Base-by-base conservation (phyloP, 2,888 invertebrate species). In the Smittia sp. region DNA sequence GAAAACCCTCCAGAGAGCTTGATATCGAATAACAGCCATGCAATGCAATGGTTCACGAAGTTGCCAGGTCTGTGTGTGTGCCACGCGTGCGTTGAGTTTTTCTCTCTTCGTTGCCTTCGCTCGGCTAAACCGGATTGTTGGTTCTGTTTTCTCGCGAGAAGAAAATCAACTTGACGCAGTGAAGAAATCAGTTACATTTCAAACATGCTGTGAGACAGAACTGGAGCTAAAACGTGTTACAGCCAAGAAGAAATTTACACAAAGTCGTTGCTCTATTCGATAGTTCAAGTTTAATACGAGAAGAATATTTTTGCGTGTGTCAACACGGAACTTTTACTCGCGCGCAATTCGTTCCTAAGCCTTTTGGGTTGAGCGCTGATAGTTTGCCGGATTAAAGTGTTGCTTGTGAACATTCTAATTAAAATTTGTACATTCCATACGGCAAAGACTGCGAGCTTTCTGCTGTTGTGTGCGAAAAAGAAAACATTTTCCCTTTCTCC, bases 161-260 rank as follows among this genome's bases (percentile, higher is more conserved):
- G 63, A 63, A 66, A 32, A 38, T 66, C 66, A 62, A 72, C 69
- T 69, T 69, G 69, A 52, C 69, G 62, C 72, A 72, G 39, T 62
- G 52, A 27, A 18, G 52, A 52, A 52, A 27, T 62, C 72, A 72
- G 72, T 72, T 62, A 62, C 62, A 72, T 62, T 72, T 72, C 38
- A 54, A 62, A 54, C 72, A 62, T 72, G 24, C 62, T 62, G 24
- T 54, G 62, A 62, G 72, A 20, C 27, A 54, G 72, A 72, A 24
- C 72, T 72, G 27, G 24, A 62, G 11, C 39, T 20, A 22, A 39
- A 67, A 41, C 38, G 67, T 41, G 38, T 39, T 38, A 25, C 13
- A 65, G n/a, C 25, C 25, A 27, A 22, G 25, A 32, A 65, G 24
- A 32, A 58, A 22, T 58, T 58, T 22, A 25, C n/a, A 27, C 18